A percentile compares a stretch with the other conserved stretches of the same genome.
These are phyloP conservation scores for Lampris megalopsis DNA, from an alignment of 2,113 vertebrate species.

Conservation along the genomic window DNA sequence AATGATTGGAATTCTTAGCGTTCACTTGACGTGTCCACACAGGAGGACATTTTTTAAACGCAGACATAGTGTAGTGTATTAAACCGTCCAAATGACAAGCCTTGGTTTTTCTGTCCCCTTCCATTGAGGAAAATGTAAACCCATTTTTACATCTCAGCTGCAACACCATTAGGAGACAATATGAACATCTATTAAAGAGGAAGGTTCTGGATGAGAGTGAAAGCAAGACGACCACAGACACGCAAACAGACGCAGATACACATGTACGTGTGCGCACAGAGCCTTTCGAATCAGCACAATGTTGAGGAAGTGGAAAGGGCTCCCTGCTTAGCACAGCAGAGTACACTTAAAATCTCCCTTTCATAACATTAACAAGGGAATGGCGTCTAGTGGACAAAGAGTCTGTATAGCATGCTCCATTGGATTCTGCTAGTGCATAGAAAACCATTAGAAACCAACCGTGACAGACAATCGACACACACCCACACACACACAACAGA, in stretches of 20 bases:
- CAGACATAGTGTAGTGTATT: background rate
- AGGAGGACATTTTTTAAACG: slow-evolving; percentile 10
- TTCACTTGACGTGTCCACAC: slow-evolving; percentile 15
- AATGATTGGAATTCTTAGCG: slow-evolving; percentile 13
- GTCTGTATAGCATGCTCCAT: slow-evolving; percentile 25
- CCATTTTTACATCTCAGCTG: background rate
- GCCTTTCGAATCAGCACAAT: slow-evolving; percentile 42
- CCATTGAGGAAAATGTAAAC: background rate
- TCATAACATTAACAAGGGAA: slow-evolving; percentile 55
- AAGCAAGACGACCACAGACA: background rate
- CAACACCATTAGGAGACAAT: slow-evolving; percentile 18
- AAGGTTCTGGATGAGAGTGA: slow-evolving; percentile 55
- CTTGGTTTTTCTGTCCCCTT: background rate
- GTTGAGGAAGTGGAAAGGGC: slow-evolving; percentile 72
- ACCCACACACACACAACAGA: slow-evolving; percentile 14
- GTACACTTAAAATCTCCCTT: slow-evolving; percentile 55
- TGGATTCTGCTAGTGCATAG: slow-evolving; percentile 1
- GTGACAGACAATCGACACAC: background rate
- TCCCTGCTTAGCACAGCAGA: slow-evolving; percentile 51
- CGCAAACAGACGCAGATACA: slow-evolving; percentile 5
- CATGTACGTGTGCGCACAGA: slow-evolving; percentile 9
- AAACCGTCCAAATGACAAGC: background rate
- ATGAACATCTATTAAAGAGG: slow-evolving; percentile 58
- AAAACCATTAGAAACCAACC: slow-evolving; percentile 9
- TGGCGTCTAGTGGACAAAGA: slow-evolving; percentile 23